Evolutionary conservation across 2,888 invertebrate species (phyloP).

Genomic region (Macaria liturata): DNA sequence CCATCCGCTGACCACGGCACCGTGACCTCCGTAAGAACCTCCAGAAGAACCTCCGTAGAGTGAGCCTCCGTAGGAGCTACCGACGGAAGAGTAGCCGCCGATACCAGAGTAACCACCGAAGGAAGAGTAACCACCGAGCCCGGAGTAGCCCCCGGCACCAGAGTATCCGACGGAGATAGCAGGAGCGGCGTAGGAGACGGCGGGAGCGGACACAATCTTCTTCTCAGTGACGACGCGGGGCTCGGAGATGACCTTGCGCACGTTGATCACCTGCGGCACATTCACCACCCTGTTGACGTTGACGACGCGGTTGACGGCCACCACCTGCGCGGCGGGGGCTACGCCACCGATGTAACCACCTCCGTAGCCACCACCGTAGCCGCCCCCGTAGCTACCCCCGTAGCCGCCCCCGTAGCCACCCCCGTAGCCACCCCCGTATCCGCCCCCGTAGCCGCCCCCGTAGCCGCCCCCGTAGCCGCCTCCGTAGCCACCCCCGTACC

Average conservation of each 20-base stretch:
- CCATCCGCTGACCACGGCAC: conserved; percentile 32
- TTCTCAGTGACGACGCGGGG: conserved; percentile 18
- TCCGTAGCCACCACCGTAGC: conserved; percentile 30
- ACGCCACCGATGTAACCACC: conserved; percentile 26
- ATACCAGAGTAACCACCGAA: neutral
- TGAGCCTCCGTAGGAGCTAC: conserved; percentile 15
- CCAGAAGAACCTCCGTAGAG: no score
- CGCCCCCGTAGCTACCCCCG: conserved; percentile 29
- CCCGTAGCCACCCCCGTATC: conserved; percentile 27
- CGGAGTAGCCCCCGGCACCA: neutral
- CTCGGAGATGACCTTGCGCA: conserved; percentile 35
- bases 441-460: conserved; percentile 6
- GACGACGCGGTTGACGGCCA: conserved; percentile 41
- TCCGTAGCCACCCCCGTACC: conserved; percentile 29
- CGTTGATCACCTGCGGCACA: neutral
- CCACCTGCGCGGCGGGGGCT: conserved; percentile 42
- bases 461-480: conserved; percentile 23
- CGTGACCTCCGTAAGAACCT: neutral
- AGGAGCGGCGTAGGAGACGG: no score
- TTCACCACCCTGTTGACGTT: conserved; percentile 1
- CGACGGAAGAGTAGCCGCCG: conserved; percentile 13
- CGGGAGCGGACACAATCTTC: no score
- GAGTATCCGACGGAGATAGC: no score
- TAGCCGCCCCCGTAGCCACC: conserved; percentile 30
- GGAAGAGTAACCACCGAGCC: conserved; percentile 6